A percentile compares a stretch with the other conserved stretches of the same genome.
Evolutionary conservation across 2,113 vertebrate genomes (phyloP).

Genomic region (Psammodynastes pulverulentus): DNA sequence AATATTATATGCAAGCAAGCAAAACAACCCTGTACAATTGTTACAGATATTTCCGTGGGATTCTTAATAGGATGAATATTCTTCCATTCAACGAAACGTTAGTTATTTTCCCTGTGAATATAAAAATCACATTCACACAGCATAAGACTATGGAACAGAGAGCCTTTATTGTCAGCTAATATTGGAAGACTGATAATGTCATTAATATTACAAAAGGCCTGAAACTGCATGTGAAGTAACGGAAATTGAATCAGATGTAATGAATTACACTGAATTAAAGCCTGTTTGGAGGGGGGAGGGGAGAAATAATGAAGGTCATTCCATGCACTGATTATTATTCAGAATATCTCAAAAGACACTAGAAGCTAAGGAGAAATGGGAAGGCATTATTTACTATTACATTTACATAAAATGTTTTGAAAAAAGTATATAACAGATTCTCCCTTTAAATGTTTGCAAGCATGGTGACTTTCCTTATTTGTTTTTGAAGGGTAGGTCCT

Average conservation of each 20-base stretch:
- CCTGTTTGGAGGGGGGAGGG: constrained; percentile 19
- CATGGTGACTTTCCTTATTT: not conserved
- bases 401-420: not conserved
- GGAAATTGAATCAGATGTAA: constrained; percentile 22
- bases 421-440: not conserved
- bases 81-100: not conserved
- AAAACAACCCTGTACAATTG: not conserved
- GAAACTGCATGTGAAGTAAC: constrained; percentile 37
- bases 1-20: not conserved
- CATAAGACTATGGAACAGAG: not conserved
- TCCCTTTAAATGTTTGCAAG: not conserved
- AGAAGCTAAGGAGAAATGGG: not conserved
- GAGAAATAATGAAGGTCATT: constrained; percentile 31
- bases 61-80: not conserved
- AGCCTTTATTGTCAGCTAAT: constrained; percentile 6
- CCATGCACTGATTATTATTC: constrained; percentile 14
- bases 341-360: constrained; percentile 24
- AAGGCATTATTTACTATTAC: not conserved
- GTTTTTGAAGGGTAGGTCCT: not conserved
- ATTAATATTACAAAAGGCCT: constrained; percentile 45
- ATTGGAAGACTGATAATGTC: constrained; percentile 20
- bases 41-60: not conserved
- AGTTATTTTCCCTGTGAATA: not conserved
- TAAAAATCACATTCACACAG: not conserved
- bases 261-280: constrained; percentile 37